Base-by-base conservation (phyloP, 2,113 vertebrate genomes). In the Oreochromis aureus region DNA sequence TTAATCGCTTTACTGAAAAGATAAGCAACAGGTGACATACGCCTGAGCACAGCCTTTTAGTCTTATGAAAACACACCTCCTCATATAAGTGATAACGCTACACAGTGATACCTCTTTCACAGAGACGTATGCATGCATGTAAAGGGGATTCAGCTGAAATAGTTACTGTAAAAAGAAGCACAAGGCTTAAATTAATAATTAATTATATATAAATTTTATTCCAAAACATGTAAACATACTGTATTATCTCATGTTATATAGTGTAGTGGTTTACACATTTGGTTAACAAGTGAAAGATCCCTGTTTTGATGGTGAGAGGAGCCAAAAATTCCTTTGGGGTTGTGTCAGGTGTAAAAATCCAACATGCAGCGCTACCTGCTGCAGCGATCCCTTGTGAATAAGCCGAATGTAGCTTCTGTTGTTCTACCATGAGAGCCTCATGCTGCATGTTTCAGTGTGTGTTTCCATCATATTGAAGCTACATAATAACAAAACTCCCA, bases 11-110 rank as follows among this genome's bases (percentile, higher is more conserved):
- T 4, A 63, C 48, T 86, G 89, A 94, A 89, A 76, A 89, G 80
- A 94, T 89, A 94, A 88, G 79, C 83, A 86, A 81, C 89, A 92
- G 90, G 92, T 92, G 91, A 79, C 84, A 55, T 30, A 59, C 4
- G 13, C 32, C 39, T 71, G 89, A 61, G 81, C 53, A 3, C 58
- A 86, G 78, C 51, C 30, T 12, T 66, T 3, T 19, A 76, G 61
- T 59, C 18, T 34, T 51, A 6, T 58, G 19, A 86, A 80, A 79
- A 91, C 82, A 87, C 15, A 30, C 58, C 15, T 58, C 53, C 27
- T 82, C 56, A 24, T 58, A 56, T 32, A 6, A 73, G 83, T 12
- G 16, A 80, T 80, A 80, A 84, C 8, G 10, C 32, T 11, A 22
- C 15, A 53, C 22, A 58, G 51, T 63, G 56, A 87, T 18, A 84